Evolutionary conservation across 2,888 invertebrate species (phyloP).

Genomic region (Adelphocoris suturalis): DNA sequence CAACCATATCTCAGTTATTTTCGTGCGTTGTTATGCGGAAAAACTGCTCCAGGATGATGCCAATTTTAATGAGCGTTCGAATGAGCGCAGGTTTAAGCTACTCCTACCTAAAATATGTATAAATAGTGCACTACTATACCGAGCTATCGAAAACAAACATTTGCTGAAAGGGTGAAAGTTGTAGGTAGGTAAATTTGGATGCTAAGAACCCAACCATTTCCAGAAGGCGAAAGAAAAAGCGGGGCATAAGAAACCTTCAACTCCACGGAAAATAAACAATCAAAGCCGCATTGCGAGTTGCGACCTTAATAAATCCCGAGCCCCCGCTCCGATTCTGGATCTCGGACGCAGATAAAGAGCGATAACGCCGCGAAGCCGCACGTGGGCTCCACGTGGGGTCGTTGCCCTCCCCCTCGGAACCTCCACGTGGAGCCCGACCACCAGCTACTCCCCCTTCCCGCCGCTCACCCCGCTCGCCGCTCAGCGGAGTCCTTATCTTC

Average conservation of each 20-base stretch:
- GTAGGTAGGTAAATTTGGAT: no score
- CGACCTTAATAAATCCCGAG: neutral
- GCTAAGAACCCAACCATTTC: no score
- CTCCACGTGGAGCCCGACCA: slow-evolving; percentile 61
- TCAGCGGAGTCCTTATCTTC: slow-evolving; percentile 41
- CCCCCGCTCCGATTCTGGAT: neutral
- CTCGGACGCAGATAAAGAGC: slow-evolving; percentile 29
- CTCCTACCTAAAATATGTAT: no score
- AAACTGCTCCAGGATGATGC: no score
- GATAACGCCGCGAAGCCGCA: slow-evolving; percentile 64
- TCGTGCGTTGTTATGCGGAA: no score
- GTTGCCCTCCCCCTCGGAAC: slow-evolving; percentile 60
- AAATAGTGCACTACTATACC: no score
- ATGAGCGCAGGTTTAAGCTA: no score
- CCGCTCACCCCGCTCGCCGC: neutral
- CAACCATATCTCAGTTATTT: no score
- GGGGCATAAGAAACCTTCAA: neutral
- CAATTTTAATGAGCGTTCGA: no score
- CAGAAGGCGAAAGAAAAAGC: neutral
- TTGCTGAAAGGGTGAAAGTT: no score
- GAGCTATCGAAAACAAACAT: no score
- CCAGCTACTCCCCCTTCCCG: neutral
- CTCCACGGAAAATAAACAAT: neutral
- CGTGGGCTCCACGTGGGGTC: slow-evolving; percentile 70
- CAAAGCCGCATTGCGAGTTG: neutral